Evolutionary conservation across 92 coral and sea anemone species (phyloP).

Genomic region (Desmophyllum pertusum): DNA sequence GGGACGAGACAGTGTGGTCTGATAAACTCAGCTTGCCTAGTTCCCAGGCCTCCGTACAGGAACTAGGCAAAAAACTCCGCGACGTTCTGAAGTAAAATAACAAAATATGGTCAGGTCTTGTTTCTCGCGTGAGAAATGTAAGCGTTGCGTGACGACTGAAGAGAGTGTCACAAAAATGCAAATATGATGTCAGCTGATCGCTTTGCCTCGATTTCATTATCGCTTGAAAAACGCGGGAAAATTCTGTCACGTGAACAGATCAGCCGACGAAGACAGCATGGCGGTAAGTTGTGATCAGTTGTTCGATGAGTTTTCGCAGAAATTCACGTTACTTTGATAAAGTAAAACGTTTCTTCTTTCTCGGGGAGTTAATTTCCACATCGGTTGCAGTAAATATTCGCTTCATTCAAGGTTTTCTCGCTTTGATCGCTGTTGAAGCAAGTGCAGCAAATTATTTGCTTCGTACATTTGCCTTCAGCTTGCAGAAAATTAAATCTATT

Average conservation of each 20-base stretch:
- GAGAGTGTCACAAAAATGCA: neutral
- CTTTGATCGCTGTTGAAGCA: neutral
- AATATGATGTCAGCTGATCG: constrained; percentile 23
- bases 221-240: constrained; percentile 90
- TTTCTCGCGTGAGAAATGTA: neutral
- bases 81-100: too few species aligned
- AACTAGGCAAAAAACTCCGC: too few species aligned
- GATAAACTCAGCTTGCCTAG: too few species aligned
- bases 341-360: neutral
- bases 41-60: too few species aligned
- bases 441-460: neutral
- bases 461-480: neutral
- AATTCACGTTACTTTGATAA: constrained; percentile 10
- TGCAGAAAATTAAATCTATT: neutral
- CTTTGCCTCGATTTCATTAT: constrained; percentile 24
- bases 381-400: neutral
- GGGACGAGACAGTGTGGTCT: too few species aligned
- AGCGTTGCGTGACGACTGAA: neutral
- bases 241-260: constrained; percentile 91
- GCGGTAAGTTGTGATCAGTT: constrained; percentile 81
- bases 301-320: neutral
- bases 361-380: neutral
- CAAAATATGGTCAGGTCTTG: neutral
- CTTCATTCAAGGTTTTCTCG: neutral
- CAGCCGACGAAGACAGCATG: constrained; percentile 86